These are phyloP conservation scores for Lerema accius DNA, from an alignment of 1,140 invertebrate genomes.

Conservation along the genomic window DNA sequence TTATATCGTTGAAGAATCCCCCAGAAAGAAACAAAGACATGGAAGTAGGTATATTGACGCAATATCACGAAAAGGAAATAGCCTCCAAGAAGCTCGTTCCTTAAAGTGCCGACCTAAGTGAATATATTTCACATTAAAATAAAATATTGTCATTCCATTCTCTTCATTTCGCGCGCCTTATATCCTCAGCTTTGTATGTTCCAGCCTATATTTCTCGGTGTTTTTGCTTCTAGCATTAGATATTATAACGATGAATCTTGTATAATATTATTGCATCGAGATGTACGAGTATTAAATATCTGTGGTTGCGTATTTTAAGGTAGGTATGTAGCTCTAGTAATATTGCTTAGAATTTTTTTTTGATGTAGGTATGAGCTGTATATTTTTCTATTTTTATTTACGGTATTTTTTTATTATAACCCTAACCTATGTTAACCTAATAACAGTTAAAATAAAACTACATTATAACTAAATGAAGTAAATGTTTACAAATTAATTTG, in stretches of 20 bases:
- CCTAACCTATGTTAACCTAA: too few relatives aligned
- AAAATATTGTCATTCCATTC: slow-evolving; percentile 33
- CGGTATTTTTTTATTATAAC: too few relatives aligned
- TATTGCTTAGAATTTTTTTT: too few relatives aligned
- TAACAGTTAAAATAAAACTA: too few relatives aligned
- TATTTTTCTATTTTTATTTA: too few relatives aligned
- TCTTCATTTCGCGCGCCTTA: slow-evolving; percentile 28
- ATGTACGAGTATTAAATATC: not conserved
- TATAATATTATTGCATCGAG: not conserved
- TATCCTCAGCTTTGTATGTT: slow-evolving; percentile 23
- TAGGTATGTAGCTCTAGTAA: too few relatives aligned
- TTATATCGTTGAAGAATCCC: too few relatives aligned
- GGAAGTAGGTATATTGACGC: slow-evolving; percentile 5
- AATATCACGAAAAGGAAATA: slow-evolving; percentile 26
- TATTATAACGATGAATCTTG: slow-evolving; percentile 1
- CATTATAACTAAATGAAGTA: too few relatives aligned
- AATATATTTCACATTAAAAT: slow-evolving; percentile 33
- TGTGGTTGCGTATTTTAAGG: too few relatives aligned
- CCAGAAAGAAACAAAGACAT: too few relatives aligned
- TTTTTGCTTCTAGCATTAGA: slow-evolving; percentile 21
- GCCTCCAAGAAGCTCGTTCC: slow-evolving; percentile 19
- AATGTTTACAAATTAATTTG: too few relatives aligned
- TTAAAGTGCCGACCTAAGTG: slow-evolving; percentile 28
- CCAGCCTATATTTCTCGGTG: slow-evolving; percentile 15
- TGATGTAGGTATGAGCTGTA: too few relatives aligned